These are phyloP conservation scores for Steromphala cineraria DNA, from an alignment of 2,888 invertebrate species.

Conservation along the genomic window DNA sequence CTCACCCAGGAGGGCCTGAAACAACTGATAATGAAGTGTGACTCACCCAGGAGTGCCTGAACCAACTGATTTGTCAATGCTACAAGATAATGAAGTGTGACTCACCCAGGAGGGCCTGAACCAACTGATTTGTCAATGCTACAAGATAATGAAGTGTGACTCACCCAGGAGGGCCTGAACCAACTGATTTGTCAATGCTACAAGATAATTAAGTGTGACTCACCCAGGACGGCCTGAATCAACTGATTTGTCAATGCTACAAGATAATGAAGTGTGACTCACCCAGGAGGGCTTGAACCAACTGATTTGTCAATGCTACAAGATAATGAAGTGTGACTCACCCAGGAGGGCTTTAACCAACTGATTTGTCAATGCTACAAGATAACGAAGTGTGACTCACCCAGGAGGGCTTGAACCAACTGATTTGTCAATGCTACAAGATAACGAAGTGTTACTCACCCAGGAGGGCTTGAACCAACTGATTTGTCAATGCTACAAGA, in stretches of 20 bases:
- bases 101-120: too few relatives aligned
- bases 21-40: background rate
- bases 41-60: slow-evolving; percentile 92
- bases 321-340: slow-evolving; percentile 77
- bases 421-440: too few relatives aligned
- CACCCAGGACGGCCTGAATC: slow-evolving; percentile 93
- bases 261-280: too few relatives aligned
- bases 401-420: slow-evolving; percentile 92
- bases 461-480: too few relatives aligned
- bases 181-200: slow-evolving; percentile 17
- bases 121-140: too few relatives aligned
- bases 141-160: slow-evolving; percentile 64
- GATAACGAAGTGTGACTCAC: slow-evolving; percentile 79
- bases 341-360: slow-evolving; percentile 88
- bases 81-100: too few relatives aligned
- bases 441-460: too few relatives aligned
- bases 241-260: too few relatives aligned
- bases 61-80: too few relatives aligned
- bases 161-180: slow-evolving; percentile 90
- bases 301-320: too few relatives aligned
- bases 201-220: slow-evolving; percentile 72
- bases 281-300: too few relatives aligned
- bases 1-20: slow-evolving; percentile 91
- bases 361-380: slow-evolving; percentile 6
- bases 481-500: too few relatives aligned